Evolutionary conservation across 2,797 vertebrate species (phyloP).

Genomic region (Spondyliosoma cantharus): DNA sequence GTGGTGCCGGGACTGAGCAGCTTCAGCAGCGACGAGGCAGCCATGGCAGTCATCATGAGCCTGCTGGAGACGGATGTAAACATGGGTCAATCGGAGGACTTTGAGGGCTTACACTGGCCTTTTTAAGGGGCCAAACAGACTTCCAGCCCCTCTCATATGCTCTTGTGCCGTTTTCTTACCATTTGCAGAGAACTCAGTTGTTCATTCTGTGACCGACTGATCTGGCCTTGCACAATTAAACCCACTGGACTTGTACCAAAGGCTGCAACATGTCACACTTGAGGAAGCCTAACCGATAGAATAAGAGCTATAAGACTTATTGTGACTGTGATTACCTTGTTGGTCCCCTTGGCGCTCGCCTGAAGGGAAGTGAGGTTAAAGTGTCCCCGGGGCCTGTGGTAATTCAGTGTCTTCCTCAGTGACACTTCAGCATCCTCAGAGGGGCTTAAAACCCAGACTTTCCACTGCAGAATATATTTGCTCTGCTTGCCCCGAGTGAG

Average conservation of each 20-base stretch:
- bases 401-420: constrained; percentile 57
- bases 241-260: constrained; percentile 44
- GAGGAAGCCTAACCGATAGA: constrained; percentile 1
- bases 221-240: constrained; percentile 40
- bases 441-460: constrained; percentile 19
- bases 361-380: constrained; percentile 22
- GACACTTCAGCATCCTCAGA: constrained; percentile 43
- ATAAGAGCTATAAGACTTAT: constrained; percentile 5
- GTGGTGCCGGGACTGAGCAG: constrained; percentile 92
- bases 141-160: constrained; percentile 1
- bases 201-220: constrained; percentile 11
- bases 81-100: constrained; percentile 91
- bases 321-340: constrained; percentile 19
- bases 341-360: neutral
- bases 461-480: constrained; percentile 2
- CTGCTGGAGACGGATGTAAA: constrained; percentile 94
- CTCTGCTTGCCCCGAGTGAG: constrained; percentile 15
- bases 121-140: constrained; percentile 63
- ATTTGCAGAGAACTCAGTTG: constrained; percentile 9
- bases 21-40: constrained; percentile 94
- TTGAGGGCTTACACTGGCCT: constrained; percentile 95
- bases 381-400: constrained; percentile 23
- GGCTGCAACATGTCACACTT: constrained; percentile 25
- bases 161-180: constrained; percentile 42
- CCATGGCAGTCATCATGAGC: constrained; percentile 98